Percentiles rank a stretch among this genome's conserved stretches.
phyloP scores from a whole-genome alignment of 2,797 vertebrate species.

The Neosilurus mollespiculum region DNA sequence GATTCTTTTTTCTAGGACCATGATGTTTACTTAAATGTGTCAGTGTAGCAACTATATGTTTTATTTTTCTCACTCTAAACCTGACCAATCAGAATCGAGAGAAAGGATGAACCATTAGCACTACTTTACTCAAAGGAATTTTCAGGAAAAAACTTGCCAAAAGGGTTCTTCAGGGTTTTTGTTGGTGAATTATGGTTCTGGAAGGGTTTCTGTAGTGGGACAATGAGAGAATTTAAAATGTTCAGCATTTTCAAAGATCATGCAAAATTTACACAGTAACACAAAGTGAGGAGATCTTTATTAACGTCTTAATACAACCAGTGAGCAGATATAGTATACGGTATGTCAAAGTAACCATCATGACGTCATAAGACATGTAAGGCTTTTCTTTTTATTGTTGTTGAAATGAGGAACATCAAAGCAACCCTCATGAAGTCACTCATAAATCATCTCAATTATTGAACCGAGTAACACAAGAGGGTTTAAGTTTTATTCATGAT shows the following conservation, averaged over 20 bases:
- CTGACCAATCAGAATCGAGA: background rate
- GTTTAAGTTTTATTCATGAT: background rate
- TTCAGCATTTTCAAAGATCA: no score
- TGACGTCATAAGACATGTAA: background rate
- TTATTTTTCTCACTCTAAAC: no score
- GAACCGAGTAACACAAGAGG: background rate
- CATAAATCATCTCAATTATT: background rate
- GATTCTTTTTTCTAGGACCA: background rate
- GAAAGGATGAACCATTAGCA: background rate
- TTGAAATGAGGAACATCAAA: background rate
- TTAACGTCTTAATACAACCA: background rate
- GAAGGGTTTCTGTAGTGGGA: background rate
- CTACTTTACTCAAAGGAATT: background rate
- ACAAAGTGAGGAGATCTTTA: background rate
- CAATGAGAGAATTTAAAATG: background rate
- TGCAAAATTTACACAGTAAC: background rate
- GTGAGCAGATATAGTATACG: background rate
- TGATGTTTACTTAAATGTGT: no score
- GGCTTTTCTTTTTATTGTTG: background rate
- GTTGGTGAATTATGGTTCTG: background rate
- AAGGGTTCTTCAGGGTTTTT: background rate
- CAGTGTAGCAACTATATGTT: no score
- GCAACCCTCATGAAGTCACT: background rate
- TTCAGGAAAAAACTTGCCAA: background rate
- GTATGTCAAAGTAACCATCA: background rate